Evolutionary conservation across 2,888 invertebrate genomes (phyloP).

Genomic region (Argyra leucocephala): DNA sequence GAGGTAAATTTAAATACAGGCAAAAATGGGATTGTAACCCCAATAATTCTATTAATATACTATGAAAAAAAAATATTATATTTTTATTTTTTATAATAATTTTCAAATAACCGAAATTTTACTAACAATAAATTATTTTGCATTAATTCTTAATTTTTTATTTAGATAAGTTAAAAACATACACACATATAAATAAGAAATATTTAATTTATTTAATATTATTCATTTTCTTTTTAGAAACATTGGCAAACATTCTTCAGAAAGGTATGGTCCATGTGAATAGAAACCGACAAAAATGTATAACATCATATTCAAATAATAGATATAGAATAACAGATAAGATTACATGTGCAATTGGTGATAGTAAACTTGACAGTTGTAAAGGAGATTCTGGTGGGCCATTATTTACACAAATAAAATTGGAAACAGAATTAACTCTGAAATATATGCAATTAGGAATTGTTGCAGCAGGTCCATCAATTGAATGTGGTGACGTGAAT

Average conservation of each 20-base stretch:
- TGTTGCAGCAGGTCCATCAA: slow-evolving; percentile 52
- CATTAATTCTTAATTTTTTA: no score
- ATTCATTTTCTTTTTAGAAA: background rate
- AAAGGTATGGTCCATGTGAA: background rate
- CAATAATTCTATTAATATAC: no score
- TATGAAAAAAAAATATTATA: no score
- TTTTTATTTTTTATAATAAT: no score
- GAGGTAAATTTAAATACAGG: no score
- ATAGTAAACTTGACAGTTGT: slow-evolving; percentile 20
- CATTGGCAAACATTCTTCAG: background rate
- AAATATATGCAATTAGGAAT: slow-evolving; percentile 46
- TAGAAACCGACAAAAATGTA: background rate
- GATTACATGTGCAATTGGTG: slow-evolving; percentile 50
- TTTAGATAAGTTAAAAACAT: no score
- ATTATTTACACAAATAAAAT: slow-evolving; percentile 26
- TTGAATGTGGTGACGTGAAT: slow-evolving; percentile 43
- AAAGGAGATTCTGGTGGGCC: slow-evolving; percentile 29
- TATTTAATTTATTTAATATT: no score
- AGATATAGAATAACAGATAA: background rate
- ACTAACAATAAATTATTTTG: no score
- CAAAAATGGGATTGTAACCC: no score
- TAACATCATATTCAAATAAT: background rate
- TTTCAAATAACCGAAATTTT: no score
- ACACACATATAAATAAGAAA: no score
- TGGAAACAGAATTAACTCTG: slow-evolving; percentile 14